Evolutionary conservation across 2,888 invertebrate species (phyloP), one percentile per base, ranked within the genome.

Genomic region (Cantharis rustica): DNA sequence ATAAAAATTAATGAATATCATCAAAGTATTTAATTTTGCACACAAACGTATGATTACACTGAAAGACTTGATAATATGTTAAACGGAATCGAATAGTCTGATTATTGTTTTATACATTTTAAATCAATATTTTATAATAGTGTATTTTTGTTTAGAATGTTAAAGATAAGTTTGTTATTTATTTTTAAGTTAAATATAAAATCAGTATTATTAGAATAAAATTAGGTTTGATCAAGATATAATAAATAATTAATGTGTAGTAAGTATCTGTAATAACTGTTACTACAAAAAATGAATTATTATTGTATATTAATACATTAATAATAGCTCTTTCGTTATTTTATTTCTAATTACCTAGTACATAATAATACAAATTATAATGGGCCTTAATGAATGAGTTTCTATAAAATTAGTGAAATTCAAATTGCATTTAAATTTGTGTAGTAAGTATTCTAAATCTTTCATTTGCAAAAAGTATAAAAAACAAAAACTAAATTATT

Each of bases 211-310:
- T 69, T 74, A 74, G 74, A 70, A 27, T 66, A 73, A 73, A 26
- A 26, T 69, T 76, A 76, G 73, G 61, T 71, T 73, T 26, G 68
- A 69, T 77, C 62, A 68, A 31, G 61, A 68, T 73, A 61, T 73
- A 76, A 73, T 26, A 68, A 68, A 73, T 69, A 68, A 73, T 71
- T 77, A 62, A 77, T 63, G 68, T 77, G 77, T 77, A 69, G 71
- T 77, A 77, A 47, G 47, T 47, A n/a, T 47, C 47, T 47, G 47
- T 47, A 47, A 47, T 47, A 47, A n/a, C 47, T 47, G 47, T 47
- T 47, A 47, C 47, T 47, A 47, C 47, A 47, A 47, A 47, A n/a
- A 47, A 47, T 47, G 5, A n/a, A 47, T 47, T 47, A 47, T 47
- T 47, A n/a, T n/a, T 47, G 47, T 47, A 47, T 47, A 47, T n/a